Evolutionary conservation across 2,797 vertebrate species (phyloP).

Genomic region (Labroides dimidiatus): DNA sequence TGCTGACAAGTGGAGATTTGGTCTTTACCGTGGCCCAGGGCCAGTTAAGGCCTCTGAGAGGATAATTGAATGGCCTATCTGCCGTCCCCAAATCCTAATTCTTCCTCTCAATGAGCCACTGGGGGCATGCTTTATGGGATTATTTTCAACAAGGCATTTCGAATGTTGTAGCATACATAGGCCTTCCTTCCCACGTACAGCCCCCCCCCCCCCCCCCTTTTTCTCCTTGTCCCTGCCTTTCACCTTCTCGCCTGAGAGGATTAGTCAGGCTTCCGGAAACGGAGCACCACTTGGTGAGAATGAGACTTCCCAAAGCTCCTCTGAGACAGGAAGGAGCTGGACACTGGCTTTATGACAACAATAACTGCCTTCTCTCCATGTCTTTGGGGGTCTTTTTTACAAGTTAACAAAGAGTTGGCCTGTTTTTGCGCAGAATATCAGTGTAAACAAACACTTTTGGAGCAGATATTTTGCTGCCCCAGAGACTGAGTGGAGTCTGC

Average conservation of each 20-base stretch:
- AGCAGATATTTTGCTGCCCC: constrained; percentile 37
- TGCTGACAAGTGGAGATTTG: constrained; percentile 57
- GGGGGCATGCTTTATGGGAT: constrained; percentile 80
- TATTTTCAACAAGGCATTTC: constrained; percentile 79
- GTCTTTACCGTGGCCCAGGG: constrained; percentile 54
- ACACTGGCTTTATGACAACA: constrained; percentile 59
- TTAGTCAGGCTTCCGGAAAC: constrained; percentile 81
- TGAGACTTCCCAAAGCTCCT: constrained; percentile 67
- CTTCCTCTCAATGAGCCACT: constrained; percentile 69
- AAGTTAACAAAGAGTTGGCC: constrained; percentile 49
- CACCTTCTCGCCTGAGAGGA: constrained; percentile 81
- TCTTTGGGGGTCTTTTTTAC: constrained; percentile 38
- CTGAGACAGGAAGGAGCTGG: constrained; percentile 58
- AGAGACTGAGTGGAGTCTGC: constrained; percentile 65
- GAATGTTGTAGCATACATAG: constrained; percentile 70
- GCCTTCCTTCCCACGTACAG: constrained; percentile 60
- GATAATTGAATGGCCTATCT: constrained; percentile 69
- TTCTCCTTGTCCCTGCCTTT: constrained; percentile 77
- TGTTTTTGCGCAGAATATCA: constrained; percentile 45
- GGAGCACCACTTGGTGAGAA: constrained; percentile 67
- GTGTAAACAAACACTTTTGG: constrained; percentile 62
- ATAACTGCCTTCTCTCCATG: constrained; percentile 52
- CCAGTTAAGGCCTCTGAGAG: constrained; percentile 51
- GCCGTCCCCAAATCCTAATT: constrained; percentile 73
- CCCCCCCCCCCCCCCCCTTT: constrained; percentile 47